These are phyloP conservation scores for Sipha flava DNA, from an alignment of 1,140 invertebrate species.

Conservation along the genomic window DNA sequence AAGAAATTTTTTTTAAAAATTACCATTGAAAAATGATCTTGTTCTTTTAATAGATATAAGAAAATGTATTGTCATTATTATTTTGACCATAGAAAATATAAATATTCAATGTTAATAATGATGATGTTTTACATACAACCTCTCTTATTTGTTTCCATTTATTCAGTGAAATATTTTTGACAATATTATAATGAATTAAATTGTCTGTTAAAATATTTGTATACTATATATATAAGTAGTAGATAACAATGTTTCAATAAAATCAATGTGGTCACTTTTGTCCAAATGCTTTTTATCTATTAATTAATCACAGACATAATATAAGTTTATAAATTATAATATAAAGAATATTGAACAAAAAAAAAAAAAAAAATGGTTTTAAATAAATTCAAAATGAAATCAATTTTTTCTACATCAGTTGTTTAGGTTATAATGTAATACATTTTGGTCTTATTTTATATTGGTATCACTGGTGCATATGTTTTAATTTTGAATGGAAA, in stretches of 20 bases:
- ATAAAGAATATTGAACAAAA: too few relatives aligned
- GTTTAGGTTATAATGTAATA: background rate
- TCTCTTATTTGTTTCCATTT: background rate
- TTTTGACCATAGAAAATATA: slow-evolving; percentile 27
- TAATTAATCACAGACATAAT: too few relatives aligned
- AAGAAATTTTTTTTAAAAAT: background rate
- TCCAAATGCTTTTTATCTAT: too few relatives aligned
- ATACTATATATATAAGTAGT: background rate
- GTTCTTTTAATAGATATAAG: slow-evolving; percentile 28
- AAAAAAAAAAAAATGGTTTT: too few relatives aligned
- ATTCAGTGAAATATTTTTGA: background rate
- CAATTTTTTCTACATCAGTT: background rate
- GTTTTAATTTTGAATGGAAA: background rate
- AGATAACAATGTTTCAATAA: too few relatives aligned
- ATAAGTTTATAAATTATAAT: too few relatives aligned
- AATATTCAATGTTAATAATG: slow-evolving; percentile 22
- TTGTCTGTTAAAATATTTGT: background rate
- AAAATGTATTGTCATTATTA: slow-evolving; percentile 9
- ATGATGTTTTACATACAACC: background rate
- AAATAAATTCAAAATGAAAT: too few relatives aligned
- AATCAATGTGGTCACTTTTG: too few relatives aligned
- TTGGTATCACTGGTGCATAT: background rate
- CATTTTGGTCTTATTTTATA: background rate
- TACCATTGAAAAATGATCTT: slow-evolving; percentile 30
- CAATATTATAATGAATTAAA: background rate